A percentile compares a stretch with the other conserved stretches of the same genome.
These are phyloP conservation scores for Lepeophtheirus nordmannii DNA, from an alignment of 2,888 invertebrate genomes.

Conservation along the genomic window DNA sequence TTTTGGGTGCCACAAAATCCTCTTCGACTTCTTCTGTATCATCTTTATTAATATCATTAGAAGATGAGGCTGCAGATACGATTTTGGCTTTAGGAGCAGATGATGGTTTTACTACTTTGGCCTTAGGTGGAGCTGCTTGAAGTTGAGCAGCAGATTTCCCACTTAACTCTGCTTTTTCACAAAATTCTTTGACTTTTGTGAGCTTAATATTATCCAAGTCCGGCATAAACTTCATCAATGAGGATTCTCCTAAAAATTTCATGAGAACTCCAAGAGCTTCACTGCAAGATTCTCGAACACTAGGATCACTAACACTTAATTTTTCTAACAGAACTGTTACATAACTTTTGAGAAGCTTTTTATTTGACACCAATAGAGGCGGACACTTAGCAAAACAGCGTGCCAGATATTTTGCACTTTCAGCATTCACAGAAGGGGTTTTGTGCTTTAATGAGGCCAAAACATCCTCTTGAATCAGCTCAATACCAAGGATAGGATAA, in stretches of 20 bases:
- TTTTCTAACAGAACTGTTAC: slow-evolving; percentile 60
- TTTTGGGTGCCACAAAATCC: background rate
- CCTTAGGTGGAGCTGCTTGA: background rate
- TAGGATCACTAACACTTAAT: slow-evolving; percentile 65
- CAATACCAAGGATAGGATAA: slow-evolving; percentile 42
- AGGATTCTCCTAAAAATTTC: slow-evolving; percentile 71
- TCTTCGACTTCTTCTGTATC: background rate
- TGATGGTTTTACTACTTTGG: background rate
- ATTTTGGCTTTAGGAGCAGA: background rate
- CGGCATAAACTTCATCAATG: slow-evolving; percentile 62
- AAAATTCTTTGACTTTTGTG: slow-evolving; percentile 80
- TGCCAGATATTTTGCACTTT: slow-evolving; percentile 66
- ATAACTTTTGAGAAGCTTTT: slow-evolving; percentile 72
- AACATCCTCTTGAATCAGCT: slow-evolving; percentile 52
- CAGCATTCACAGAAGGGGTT: slow-evolving; percentile 74
- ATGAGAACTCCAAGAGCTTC: slow-evolving; percentile 84
- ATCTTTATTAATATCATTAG: background rate
- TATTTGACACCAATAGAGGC: slow-evolving; percentile 53
- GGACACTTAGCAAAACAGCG: slow-evolving; percentile 66
- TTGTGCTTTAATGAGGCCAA: slow-evolving; percentile 73
- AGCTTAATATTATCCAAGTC: slow-evolving; percentile 82
- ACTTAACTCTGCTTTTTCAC: slow-evolving; percentile 74
- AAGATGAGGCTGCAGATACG: background rate
- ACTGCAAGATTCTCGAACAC: slow-evolving; percentile 77
- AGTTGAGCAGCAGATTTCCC: slow-evolving; percentile 2